Evolutionary conservation across 2,797 vertebrate species (phyloP).

Genomic region (Pseudotriccus pelzelni): DNA sequence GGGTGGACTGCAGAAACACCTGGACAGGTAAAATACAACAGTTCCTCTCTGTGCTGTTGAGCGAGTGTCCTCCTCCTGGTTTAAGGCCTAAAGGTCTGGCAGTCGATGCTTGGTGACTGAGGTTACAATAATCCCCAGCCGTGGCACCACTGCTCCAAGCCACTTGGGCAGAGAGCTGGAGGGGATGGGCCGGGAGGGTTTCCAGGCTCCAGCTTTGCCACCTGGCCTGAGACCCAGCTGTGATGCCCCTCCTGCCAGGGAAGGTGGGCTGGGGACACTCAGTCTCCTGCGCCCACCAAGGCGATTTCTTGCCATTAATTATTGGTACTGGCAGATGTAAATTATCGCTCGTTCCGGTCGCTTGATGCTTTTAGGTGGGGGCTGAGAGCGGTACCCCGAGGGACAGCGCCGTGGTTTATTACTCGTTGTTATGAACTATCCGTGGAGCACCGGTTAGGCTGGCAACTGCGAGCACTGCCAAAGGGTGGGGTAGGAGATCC

Average conservation of each 20-base stretch:
- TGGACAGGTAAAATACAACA: not conserved
- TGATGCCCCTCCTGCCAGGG: too few relatives aligned
- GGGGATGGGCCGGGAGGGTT: not conserved
- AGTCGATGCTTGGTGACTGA: not conserved
- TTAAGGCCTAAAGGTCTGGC: not conserved
- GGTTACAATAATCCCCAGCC: not conserved
- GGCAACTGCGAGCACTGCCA: fast-evolving
- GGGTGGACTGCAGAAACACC: not conserved
- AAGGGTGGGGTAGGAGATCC: not conserved
- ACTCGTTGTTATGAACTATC: not conserved
- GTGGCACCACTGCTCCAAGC: not conserved
- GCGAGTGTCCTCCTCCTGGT: not conserved
- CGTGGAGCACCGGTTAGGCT: fast-evolving
- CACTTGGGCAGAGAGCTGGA: not conserved
- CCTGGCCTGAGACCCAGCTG: fast-evolving
- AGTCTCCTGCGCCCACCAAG: fast-evolving
- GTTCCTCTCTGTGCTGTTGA: too few relatives aligned
- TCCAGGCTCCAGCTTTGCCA: not conserved
- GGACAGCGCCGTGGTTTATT: fast-evolving
- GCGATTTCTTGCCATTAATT: fast-evolving
- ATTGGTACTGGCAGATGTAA: fast-evolving
- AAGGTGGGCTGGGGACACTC: too few relatives aligned
- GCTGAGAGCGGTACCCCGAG: not conserved
- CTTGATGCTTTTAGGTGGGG: not conserved
- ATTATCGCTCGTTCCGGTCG: fast-evolving